A percentile compares a stretch with the other conserved stretches of the same genome.
Evolutionary conservation across 2,113 vertebrate genomes (phyloP).

Genomic region (Electrona antarctica): DNA sequence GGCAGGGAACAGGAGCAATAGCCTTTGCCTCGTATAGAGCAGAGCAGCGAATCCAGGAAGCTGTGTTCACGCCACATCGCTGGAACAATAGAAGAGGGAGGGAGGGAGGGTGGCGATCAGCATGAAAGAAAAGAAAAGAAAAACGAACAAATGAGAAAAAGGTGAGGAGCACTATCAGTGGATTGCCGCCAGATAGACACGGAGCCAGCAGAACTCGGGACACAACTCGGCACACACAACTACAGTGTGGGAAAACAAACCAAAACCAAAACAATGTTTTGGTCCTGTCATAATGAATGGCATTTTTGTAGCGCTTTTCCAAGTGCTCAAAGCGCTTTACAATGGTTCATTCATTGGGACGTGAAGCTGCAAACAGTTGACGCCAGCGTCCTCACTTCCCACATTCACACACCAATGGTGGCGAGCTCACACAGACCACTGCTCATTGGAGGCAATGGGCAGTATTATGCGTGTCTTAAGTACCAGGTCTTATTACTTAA

Average conservation of each 20-base stretch:
- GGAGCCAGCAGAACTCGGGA: not conserved
- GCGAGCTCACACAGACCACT: too few species aligned
- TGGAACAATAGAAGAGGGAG: constrained; percentile 69
- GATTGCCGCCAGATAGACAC: constrained; percentile 6
- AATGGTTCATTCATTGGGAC: too few species aligned
- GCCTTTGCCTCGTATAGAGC: constrained; percentile 59
- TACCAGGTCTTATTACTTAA: too few species aligned
- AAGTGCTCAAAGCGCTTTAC: too few species aligned
- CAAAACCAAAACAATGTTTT: not conserved
- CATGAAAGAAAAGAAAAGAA: constrained; percentile 20
- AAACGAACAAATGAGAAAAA: constrained; percentile 21
- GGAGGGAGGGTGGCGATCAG: constrained; percentile 48
- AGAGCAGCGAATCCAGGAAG: constrained; percentile 74
- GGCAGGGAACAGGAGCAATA: constrained; percentile 63
- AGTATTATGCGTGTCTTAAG: too few species aligned
- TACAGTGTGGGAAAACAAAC: not conserved
- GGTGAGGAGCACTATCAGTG: constrained; percentile 30
- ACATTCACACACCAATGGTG: too few species aligned
- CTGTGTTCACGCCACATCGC: constrained; percentile 51
- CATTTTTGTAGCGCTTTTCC: too few species aligned
- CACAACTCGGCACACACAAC: not conserved
- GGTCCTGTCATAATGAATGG: too few species aligned
- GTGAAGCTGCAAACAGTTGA: too few species aligned
- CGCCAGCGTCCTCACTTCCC: too few species aligned
- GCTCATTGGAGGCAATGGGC: not conserved